Conservation (phyloP, 2,113 vertebrate genomes). For the Xiphorhynchus elegans region DNA sequence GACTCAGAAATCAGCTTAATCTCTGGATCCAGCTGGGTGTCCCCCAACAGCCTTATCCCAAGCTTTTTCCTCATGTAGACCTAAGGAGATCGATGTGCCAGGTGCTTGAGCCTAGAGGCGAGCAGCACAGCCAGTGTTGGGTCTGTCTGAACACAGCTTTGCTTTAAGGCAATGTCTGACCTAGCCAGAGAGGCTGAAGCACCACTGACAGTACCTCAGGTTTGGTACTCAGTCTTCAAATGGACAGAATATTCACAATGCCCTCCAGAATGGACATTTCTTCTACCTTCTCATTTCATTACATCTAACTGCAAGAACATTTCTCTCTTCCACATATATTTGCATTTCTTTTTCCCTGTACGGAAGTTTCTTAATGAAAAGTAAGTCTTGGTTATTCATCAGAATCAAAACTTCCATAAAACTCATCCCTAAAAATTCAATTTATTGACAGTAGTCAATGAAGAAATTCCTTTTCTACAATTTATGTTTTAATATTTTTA, state of each 20-base stretch:
- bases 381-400: neutral
- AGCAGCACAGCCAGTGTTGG: no score
- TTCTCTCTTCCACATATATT: neutral
- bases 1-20: neutral
- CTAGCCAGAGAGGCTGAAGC: neutral
- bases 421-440: neutral
- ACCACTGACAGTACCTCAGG: neutral
- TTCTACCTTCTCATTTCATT: neutral
- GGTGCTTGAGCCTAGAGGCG: fast-evolving
- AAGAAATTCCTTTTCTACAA: neutral
- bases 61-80: neutral
- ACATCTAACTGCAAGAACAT: neutral
- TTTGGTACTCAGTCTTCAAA: neutral
- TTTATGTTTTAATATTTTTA: neutral
- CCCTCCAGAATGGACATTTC: neutral
- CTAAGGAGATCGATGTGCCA: fast-evolving
- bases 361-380: neutral
- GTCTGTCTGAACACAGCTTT: fast-evolving
- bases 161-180: neutral
- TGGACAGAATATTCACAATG: neutral
- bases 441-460: neutral
- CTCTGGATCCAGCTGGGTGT: neutral
- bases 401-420: neutral
- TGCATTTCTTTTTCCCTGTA: neutral
- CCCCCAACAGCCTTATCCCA: neutral